These are phyloP conservation scores for Sebastes trivittatus DNA, from an alignment of 2,797 vertebrate species.

Conservation along the genomic window DNA sequence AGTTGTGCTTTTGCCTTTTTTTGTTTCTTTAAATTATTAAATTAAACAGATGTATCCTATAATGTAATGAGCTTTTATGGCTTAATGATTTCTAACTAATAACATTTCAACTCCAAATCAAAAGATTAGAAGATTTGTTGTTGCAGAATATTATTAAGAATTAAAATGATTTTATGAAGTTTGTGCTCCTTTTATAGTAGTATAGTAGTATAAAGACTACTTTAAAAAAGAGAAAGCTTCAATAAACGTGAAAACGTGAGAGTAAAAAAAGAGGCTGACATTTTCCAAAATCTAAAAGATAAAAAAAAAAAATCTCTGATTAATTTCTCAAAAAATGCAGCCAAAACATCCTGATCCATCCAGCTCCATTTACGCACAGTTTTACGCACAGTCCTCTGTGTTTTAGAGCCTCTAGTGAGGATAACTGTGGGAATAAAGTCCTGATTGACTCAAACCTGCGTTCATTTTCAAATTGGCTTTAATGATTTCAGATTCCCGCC, in stretches of 20 bases:
- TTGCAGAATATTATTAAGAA: not conserved
- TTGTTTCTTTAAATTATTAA: not conserved
- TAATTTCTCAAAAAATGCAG: not conserved
- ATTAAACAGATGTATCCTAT: not conserved
- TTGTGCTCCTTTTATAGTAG: not conserved
- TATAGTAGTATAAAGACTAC: not conserved
- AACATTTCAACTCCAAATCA: not conserved
- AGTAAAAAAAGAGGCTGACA: not conserved
- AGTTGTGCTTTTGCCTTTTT: not conserved
- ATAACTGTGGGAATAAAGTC: conserved; percentile 36
- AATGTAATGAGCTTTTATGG: not conserved
- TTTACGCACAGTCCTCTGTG: conserved; percentile 4
- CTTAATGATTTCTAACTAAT: not conserved
- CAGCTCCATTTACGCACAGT: not conserved
- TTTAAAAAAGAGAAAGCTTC: not conserved
- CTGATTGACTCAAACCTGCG: conserved; percentile 37
- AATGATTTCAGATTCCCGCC: conserved; percentile 61
- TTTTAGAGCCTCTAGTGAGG: not conserved
- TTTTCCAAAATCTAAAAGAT: not conserved
- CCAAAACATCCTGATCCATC: not conserved
- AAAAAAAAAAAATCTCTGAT: not conserved
- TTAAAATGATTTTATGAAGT: not conserved
- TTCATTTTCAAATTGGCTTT: conserved; percentile 51
- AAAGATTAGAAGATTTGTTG: not conserved
- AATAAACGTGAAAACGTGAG: too few species aligned